Evolutionary conservation across 2,113 vertebrate species (phyloP).

Genomic region (Misgurnus mizolepis): DNA sequence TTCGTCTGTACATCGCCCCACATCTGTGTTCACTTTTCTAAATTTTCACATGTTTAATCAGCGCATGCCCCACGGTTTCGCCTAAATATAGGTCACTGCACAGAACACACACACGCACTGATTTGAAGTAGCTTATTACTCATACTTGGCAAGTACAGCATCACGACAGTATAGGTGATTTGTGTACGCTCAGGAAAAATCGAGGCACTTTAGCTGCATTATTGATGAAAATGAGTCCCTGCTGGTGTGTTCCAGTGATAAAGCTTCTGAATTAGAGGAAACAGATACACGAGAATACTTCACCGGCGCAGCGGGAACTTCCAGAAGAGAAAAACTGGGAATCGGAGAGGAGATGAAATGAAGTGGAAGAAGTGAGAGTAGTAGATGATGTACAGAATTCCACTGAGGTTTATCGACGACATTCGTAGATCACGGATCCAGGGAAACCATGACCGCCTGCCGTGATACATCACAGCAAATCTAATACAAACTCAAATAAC

Average conservation of each 20-base stretch:
- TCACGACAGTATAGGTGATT: conserved; percentile 31
- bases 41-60: conserved; percentile 44
- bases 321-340: not conserved
- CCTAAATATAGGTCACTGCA: conserved; percentile 52
- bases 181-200: conserved; percentile 32
- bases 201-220: conserved; percentile 43
- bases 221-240: conserved; percentile 45
- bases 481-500: conserved; percentile 17
- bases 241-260: conserved; percentile 39
- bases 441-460: not conserved
- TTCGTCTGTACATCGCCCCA: conserved; percentile 26
- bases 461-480: not conserved
- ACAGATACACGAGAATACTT: conserved; percentile 33
- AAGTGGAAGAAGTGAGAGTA: not conserved
- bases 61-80: conserved; percentile 36
- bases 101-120: not conserved
- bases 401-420: not conserved
- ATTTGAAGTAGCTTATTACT: conserved; percentile 46
- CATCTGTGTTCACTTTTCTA: conserved; percentile 40
- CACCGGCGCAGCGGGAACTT: not conserved
- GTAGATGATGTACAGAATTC: not conserved
- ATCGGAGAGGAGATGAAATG: not conserved
- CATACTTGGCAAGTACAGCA: conserved; percentile 49
- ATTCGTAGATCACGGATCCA: not conserved
- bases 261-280: conserved; percentile 33